Evolutionary conservation across 2,888 invertebrate genomes (phyloP), one percentile per base, ranked within the genome.

Genomic region (Diarsia rubi): DNA sequence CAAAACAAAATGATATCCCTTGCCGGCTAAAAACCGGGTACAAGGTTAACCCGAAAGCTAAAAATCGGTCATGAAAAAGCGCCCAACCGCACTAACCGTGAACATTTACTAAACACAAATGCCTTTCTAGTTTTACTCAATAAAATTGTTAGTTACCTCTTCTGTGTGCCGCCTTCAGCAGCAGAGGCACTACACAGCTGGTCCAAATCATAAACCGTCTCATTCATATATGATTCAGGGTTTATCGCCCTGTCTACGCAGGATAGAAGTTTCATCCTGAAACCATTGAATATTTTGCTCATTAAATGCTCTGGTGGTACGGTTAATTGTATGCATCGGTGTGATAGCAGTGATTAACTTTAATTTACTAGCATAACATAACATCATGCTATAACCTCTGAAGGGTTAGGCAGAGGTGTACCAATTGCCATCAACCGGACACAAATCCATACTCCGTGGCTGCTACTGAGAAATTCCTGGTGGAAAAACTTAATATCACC

Each of bases 141-240:
- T 37, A 37, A 37, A 37, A 37, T 14, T 37, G 11, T 42, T 44
- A 59, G 64, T 60, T 89, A 95, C 96, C 94, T 95, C 88, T 93
- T 96, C 75, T 92, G 93, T 45, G 91, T 83, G 16, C 79, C 19
- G 6, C 85, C 52, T 6, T 95, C 95, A n/a, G 89, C 67, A n/a
- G 81, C 75, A 11, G 79, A 67, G 3, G 84, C 37, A 79, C 73
- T 75, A 63, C 91, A 91, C 21, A 96, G 84, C 60, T 94, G 93
- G 89, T 98, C 98, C 81, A 98, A 94, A 93, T 98, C 98, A 90
- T 97, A 98, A 5, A 98, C 97, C 3, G 97, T 97, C 89, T 97
- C 97, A 88, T 97, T 97, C 93, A 96, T 96, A 77, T 97, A 95
- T 0, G 96, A 90, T 66, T 97, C 97, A 8, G 97, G 97, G 83